Conservation (phyloP, 2,113 vertebrate genomes). For the Panthera tigris region DNA sequence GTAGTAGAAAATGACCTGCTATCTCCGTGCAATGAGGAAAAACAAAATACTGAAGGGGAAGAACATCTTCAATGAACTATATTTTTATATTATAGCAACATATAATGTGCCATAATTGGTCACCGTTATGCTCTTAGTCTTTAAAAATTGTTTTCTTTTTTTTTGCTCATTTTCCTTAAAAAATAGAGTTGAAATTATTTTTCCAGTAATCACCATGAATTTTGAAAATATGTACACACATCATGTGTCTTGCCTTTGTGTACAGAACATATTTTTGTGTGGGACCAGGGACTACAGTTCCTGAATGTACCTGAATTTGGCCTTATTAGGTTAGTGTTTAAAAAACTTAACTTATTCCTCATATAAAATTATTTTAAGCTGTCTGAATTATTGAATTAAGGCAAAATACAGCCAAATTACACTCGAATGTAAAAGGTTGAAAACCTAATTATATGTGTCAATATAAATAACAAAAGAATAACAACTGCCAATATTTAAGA, state of each 20-base stretch:
- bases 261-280: background rate
- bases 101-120: background rate
- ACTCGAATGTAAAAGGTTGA: background rate
- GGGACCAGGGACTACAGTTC: background rate
- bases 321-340: background rate
- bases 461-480: slow-evolving; percentile 3
- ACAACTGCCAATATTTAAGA: background rate
- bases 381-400: background rate
- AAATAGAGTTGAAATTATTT: background rate
- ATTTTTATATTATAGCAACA: background rate
- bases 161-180: background rate
- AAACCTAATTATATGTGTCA: background rate
- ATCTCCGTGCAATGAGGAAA: background rate
- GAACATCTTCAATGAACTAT: background rate
- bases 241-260: background rate
- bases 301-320: background rate
- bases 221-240: background rate
- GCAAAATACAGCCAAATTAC: background rate
- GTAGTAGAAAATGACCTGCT: background rate
- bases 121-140: background rate
- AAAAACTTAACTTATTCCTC: background rate
- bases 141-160: background rate
- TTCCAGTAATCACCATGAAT: background rate
- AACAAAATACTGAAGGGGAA: background rate
- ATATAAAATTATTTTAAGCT: background rate